Base-by-base conservation (phyloP, 2,888 invertebrate species). In the Drosophila robusta region DNA sequence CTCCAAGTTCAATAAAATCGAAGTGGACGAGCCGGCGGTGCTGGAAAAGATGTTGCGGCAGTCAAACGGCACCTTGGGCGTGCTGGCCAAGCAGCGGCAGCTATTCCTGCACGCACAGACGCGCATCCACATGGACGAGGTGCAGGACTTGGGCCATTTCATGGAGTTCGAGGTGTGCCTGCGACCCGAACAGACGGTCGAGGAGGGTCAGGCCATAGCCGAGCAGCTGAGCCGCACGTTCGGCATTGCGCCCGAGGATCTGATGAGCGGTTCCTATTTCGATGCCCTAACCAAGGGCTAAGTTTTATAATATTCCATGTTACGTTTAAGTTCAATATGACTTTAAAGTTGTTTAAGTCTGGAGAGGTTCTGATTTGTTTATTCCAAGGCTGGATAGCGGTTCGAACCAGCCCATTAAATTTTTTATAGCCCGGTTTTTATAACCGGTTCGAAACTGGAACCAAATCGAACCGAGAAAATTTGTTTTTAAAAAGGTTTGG, bases 51-150 rank as follows among this genome's bases (percentile, higher is more conserved):
- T 92, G 93, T 95, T 90, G 89, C 89, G 81, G 3, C 92, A 93
- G 64, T 93, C 93, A 67, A 91, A 97, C 70, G 98, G 98, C 0
- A 89, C 94, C 0, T 92, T 93, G 64, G 98, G 97, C 0, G 92
- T 93, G 18, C 95, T 99, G 5, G 93, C 94, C 45, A 99, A 99
- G 91, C 93, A 93, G 44, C 92, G 99, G 5, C 93, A 94, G 71
- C 93, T 99, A 5, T 98, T 95, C 89, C 93, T 98, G 91, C 91
- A 93, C 36, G 94, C 96, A 3, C 96, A 97, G 90, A 98, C 91
- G 11, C 93, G 98, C 68, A 94, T 99, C 26, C 99, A 99, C 91
- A 93, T 98, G 76, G 99, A 99, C 92, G 92, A 94, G 56, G 98
- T 99, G 0, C 93, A 96, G 78, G 73, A 88, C 60, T 91, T 95